Base-by-base conservation (phyloP, 1,140 invertebrate species). In the Zaprionus camerounensis region DNA sequence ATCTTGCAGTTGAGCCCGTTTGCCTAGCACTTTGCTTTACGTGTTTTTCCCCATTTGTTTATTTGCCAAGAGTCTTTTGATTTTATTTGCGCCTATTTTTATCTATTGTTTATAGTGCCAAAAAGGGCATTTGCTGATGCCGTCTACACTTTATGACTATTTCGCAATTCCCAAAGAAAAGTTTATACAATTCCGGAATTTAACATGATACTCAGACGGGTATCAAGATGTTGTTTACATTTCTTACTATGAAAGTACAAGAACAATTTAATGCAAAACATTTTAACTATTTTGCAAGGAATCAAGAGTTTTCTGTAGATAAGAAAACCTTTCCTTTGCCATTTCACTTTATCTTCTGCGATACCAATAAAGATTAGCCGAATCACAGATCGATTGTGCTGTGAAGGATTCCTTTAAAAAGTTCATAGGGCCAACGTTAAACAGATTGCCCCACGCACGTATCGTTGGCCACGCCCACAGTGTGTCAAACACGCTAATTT, bases 401-500 rank as follows among this genome's bases (percentile, higher is more conserved):
- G 15, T n/a, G n/a, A n/a, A 6, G 41, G n/a, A 17, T 17, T 46
- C 41, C 63, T 82, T 80, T 36, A 17, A 70, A 76, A 81, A 88
- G 82, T 81, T 80, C 64, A 88, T 81, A 79, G 41, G 81, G 86
- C 76, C 80, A 87, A 88, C 68, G 79, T 75, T 86, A 88, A 88
- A 83, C 73, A 83, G 84, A 76, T 90, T 88, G 85, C 56, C 77
- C 66, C 61, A 81, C 70, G 76, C 79, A 90, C 81, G 81, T 76
- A 90, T 74, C 72, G 64, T 58, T 85, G 79, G 81, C 85, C 85
- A 90, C 85, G 85, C 85, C 85, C 85, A 67, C 85, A 72, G 49
- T 81, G 81, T 90, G 85, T 90, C 85, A 90, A 90, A 90, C 85
- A 90, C 85, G 85, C 85, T 90, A 90, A 90, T 90, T 90, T 90